Evolutionary conservation across 1,140 invertebrate species (phyloP).

Genomic region (Metaphire vulgaris): DNA sequence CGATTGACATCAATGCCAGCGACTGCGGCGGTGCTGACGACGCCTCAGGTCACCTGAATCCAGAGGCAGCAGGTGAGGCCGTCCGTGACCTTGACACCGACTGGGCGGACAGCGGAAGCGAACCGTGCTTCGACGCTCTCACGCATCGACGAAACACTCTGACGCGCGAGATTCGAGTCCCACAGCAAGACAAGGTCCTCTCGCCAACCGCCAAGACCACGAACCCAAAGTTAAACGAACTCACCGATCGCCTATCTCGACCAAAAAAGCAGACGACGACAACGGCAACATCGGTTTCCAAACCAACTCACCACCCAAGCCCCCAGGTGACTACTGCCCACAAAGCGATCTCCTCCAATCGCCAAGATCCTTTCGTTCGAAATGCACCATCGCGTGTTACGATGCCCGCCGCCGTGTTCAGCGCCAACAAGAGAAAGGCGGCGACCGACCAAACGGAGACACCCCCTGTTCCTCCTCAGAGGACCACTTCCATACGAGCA

Average conservation of each 20-base stretch:
- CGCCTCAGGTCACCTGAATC: too few relatives aligned
- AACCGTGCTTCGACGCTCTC: background rate
- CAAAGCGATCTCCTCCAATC: background rate
- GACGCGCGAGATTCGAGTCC: background rate
- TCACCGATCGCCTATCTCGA: conserved; percentile 7
- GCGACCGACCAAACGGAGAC: background rate
- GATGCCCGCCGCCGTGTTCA: conserved; percentile 24
- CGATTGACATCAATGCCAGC: background rate
- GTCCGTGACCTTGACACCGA: background rate
- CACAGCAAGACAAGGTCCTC: background rate
- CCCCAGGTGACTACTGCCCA: background rate
- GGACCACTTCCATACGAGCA: background rate
- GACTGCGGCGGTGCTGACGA: background rate
- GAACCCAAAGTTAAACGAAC: background rate
- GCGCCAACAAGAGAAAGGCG: conserved; percentile 21
- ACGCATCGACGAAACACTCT: background rate
- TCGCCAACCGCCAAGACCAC: background rate
- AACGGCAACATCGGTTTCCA: background rate
- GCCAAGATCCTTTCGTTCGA: conserved; percentile 18
- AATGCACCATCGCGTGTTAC: conserved; percentile 11
- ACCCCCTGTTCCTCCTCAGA: background rate
- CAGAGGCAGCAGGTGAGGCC: background rate
- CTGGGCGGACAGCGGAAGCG: background rate
- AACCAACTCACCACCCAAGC: background rate
- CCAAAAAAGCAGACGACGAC: background rate